Percentiles rank a stretch among this genome's conserved stretches.
Conservation (phyloP, 1,140 invertebrate genomes). For the Eciton burchellii region DNA sequence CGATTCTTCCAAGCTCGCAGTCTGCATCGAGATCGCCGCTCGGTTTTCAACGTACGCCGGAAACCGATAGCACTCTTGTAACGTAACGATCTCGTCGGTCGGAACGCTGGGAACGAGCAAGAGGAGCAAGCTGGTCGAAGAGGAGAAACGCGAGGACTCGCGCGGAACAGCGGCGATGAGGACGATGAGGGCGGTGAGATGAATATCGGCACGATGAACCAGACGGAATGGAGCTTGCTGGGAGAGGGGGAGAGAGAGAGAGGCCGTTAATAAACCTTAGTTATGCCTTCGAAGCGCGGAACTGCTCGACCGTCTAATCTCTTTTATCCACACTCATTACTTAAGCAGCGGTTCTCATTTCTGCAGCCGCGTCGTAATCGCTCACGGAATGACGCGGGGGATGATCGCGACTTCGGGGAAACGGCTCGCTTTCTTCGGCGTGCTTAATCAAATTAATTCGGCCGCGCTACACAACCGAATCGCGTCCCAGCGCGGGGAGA, state of each 20-base stretch:
- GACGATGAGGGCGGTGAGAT: conserved; percentile 29
- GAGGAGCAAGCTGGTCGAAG: conserved; percentile 1
- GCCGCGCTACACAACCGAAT: conserved; percentile 30
- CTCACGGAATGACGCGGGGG: background rate
- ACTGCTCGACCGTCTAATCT: conserved; percentile 79
- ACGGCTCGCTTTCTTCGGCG: conserved; percentile 7
- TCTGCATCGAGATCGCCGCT: conserved; percentile 69
- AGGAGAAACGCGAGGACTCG: conserved; percentile 38
- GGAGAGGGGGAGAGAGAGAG: conserved; percentile 25
- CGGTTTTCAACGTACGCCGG: conserved; percentile 63
- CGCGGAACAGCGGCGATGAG: background rate
- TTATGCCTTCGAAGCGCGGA: conserved; percentile 72
- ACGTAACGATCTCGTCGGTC: conserved; percentile 71
- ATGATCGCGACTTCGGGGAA: background rate
- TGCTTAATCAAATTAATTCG: conserved; percentile 56
- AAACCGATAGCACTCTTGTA: conserved; percentile 40
- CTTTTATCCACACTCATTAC: conserved; percentile 81
- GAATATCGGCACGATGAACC: conserved; percentile 55
- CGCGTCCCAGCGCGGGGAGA: conserved; percentile 4
- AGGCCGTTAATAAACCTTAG: conserved; percentile 79
- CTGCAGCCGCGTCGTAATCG: background rate
- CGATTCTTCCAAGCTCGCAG: conserved; percentile 53
- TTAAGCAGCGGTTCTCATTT: conserved; percentile 75
- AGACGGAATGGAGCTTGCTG: conserved; percentile 41
- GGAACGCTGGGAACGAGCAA: conserved; percentile 51